A percentile compares a stretch with the other conserved stretches of the same genome.
Conservation (phyloP, 2,797 vertebrate genomes). For the Macroramphosus scolopax region DNA sequence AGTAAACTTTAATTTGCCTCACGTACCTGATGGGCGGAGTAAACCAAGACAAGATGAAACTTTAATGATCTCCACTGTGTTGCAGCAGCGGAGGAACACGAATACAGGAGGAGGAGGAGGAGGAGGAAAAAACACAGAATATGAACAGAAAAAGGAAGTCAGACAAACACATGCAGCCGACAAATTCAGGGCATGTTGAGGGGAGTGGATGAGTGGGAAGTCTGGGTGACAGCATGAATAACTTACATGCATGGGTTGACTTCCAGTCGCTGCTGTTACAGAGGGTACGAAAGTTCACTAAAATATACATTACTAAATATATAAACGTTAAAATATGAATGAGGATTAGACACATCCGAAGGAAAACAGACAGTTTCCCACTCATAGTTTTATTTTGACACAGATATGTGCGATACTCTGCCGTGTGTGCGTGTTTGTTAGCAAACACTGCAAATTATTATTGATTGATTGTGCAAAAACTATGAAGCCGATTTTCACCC, state of each 20-base stretch:
- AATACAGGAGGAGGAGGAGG: neutral
- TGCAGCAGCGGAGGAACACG: slow-evolving; percentile 17
- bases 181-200: slow-evolving; percentile 45
- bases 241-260: slow-evolving; percentile 69
- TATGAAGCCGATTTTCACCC: too few relatives aligned
- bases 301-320: slow-evolving; percentile 41
- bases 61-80: slow-evolving; percentile 33
- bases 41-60: slow-evolving; percentile 28
- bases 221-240: slow-evolving; percentile 62
- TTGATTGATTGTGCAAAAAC: too few relatives aligned
- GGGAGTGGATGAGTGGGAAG: slow-evolving; percentile 59
- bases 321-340: slow-evolving; percentile 20
- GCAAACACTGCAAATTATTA: too few relatives aligned
- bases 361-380: too few relatives aligned
- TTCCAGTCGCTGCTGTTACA: slow-evolving; percentile 56
- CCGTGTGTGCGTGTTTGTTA: too few relatives aligned
- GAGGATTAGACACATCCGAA: too few relatives aligned
- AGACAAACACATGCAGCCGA: slow-evolving; percentile 35
- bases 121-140: slow-evolving; percentile 1
- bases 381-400: neutral
- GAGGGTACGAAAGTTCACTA: slow-evolving; percentile 47
- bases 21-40: slow-evolving; percentile 25
- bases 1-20: neutral
- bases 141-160: slow-evolving; percentile 28
- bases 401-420: neutral